Evolutionary conservation across 2,113 vertebrate genomes (phyloP).

Genomic region (Nestor notabilis): DNA sequence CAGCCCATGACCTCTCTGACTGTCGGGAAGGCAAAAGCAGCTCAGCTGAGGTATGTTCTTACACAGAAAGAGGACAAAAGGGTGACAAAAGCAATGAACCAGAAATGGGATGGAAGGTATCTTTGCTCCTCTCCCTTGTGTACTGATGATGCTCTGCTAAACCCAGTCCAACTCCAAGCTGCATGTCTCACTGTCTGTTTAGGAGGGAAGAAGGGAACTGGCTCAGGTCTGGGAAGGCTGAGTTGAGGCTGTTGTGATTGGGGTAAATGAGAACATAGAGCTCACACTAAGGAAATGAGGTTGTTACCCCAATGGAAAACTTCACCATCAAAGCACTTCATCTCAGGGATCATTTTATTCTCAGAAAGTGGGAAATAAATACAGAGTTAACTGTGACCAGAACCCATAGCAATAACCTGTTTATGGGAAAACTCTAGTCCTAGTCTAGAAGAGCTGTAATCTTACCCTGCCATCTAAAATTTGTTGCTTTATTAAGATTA

Average conservation of each 20-base stretch:
- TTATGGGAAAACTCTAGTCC: slow-evolving; percentile 17
- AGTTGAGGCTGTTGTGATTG: neutral
- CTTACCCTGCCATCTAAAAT: slow-evolving; percentile 28
- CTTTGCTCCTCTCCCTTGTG: slow-evolving; percentile 62
- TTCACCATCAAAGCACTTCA: neutral
- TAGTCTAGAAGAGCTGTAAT: slow-evolving; percentile 23
- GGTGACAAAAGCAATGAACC: slow-evolving; percentile 52
- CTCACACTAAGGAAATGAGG: neutral
- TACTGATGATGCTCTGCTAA: neutral
- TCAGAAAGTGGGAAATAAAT: neutral
- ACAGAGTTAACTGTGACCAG: neutral
- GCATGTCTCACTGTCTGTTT: neutral
- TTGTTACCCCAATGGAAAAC: neutral
- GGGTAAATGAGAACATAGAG: fast-evolving
- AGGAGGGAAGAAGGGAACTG: neutral
- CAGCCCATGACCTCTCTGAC: slow-evolving; percentile 33
- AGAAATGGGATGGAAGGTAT: slow-evolving; percentile 52
- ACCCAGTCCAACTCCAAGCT: neutral
- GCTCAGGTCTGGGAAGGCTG: neutral
- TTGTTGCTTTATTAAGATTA: slow-evolving; percentile 47
- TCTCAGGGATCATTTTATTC: neutral
- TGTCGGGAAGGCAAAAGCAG: neutral
- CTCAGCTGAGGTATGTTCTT: slow-evolving; percentile 66
- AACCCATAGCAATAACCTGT: neutral
- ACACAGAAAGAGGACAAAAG: slow-evolving; percentile 50